Evolutionary conservation across 2,888 invertebrate genomes (phyloP), one percentile per base, ranked within the genome.

Genomic region (Phrixothrix hirtus): DNA sequence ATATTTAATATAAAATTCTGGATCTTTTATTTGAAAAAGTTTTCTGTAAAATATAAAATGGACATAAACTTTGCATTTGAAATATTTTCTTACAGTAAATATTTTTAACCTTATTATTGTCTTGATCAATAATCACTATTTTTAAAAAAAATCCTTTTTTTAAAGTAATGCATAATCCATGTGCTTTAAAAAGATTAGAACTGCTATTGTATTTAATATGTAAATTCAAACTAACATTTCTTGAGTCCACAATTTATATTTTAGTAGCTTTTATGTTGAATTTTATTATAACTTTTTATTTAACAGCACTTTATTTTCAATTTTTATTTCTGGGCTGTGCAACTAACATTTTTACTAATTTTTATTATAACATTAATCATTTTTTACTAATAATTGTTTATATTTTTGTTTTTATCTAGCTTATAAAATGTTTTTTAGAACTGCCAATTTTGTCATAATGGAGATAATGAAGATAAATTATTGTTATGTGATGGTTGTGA

Each of bases 401-500:
- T 60, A 52, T 56, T 54, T 60, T 61, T 36, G 12, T 7, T 47
- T 9, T 12, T 17, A 35, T 14, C 14, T 12, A n/a, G 1, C 14
- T 35, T 43, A 54, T 21, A 25, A 25, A 21, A 36, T 35, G 27
- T 60, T 69, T 79, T 79, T 54, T 85, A 96, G 94, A 92, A 92
- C 78, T 97, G 97, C 78, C 97, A 98, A 78, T 95, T 98, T 77
- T 98, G 98, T 78, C 86, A 92, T 71, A 88, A 89, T 69, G 97
- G 95, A 53, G 96, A 97, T 78, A 93, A 95, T 69, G 97, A 98
- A 75, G 96, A 94, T 63, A 90, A 95, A 75, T 79, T 98, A 61
- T 78, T 98, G 63, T 80, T 98, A 14, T 98, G 98, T 76, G 98
- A 98, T 77, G 93, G 95, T 59, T 98, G 98, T 77, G 98, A 98